Conservation (phyloP, 2,797 vertebrate genomes). For the Sebastolobus alascanus region DNA sequence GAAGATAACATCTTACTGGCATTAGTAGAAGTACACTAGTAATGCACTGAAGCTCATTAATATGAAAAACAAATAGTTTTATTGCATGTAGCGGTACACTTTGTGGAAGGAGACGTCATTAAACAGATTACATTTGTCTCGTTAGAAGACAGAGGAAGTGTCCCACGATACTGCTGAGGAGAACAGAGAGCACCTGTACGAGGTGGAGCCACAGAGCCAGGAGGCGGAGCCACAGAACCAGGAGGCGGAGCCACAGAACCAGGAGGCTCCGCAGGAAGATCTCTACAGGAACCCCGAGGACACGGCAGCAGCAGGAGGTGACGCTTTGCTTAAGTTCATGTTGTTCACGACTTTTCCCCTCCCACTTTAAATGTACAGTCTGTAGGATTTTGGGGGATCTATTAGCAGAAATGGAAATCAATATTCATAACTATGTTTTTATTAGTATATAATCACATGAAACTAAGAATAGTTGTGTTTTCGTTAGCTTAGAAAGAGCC, state of each 20-base stretch:
- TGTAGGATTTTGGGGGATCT: neutral
- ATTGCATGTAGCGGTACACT: neutral
- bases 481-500: too few species aligned
- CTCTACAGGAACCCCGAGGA: slow-evolving; percentile 85
- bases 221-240: neutral
- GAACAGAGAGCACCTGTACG: slow-evolving; percentile 50
- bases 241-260: slow-evolving; percentile 15
- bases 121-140: neutral
- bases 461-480: too few species aligned
- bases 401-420: too few species aligned
- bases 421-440: too few species aligned
- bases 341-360: neutral
- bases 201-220: slow-evolving; percentile 63
- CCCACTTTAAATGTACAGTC: neutral
- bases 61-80: too few species aligned
- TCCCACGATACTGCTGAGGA: slow-evolving; percentile 50
- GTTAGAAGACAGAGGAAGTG: slow-evolving; percentile 49
- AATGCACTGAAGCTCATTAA: neutral
- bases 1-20: neutral
- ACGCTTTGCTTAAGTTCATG: neutral
- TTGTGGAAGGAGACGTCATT: neutral
- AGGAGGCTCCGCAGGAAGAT: slow-evolving; percentile 71
- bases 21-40: neutral
- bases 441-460: too few species aligned
- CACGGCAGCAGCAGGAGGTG: slow-evolving; percentile 83